phyloP scores from a whole-genome alignment of 2,888 invertebrate genomes.

The Drosophila mercatorum region DNA sequence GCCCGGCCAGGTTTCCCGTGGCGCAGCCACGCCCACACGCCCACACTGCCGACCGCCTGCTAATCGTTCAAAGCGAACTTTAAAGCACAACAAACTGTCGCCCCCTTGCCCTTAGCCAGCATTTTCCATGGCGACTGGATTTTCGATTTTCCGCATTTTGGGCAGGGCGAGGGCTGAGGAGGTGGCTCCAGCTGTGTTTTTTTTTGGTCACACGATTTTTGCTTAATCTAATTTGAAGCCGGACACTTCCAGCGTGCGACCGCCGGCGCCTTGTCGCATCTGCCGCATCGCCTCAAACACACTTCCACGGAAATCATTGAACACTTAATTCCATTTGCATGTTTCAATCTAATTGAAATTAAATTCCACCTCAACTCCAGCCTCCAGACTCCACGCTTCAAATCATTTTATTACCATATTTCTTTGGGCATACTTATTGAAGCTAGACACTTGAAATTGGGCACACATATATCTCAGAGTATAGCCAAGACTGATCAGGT shows the following conservation, averaged over 20 bases:
- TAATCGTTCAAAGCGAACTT: constrained; percentile 53
- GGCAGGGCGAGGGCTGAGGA: no score
- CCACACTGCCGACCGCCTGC: constrained; percentile 18
- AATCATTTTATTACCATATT: not conserved
- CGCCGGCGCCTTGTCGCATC: constrained; percentile 51
- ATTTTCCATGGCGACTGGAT: constrained; percentile 10
- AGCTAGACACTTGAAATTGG: no score
- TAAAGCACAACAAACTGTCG: constrained; percentile 55
- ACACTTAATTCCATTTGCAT: constrained; percentile 57
- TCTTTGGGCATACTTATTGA: not conserved
- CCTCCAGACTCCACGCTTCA: not conserved
- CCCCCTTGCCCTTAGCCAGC: constrained; percentile 27
- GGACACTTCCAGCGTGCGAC: constrained; percentile 48
- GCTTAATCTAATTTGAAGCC: constrained; percentile 50
- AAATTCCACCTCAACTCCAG: constrained; percentile 26
- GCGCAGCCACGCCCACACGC: not conserved
- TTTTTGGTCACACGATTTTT: constrained; percentile 38
- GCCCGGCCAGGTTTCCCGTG: constrained; percentile 21
- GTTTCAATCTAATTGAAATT: constrained; percentile 52
- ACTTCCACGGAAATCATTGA: constrained; percentile 38
- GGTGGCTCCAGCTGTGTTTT: no score
- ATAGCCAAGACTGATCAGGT: no score
- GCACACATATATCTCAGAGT: no score
- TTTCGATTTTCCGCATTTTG: not conserved
- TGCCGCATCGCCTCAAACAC: constrained; percentile 46